Evolutionary conservation across 1,140 invertebrate genomes (phyloP).

Genomic region (Dinothrombium tinctorium): DNA sequence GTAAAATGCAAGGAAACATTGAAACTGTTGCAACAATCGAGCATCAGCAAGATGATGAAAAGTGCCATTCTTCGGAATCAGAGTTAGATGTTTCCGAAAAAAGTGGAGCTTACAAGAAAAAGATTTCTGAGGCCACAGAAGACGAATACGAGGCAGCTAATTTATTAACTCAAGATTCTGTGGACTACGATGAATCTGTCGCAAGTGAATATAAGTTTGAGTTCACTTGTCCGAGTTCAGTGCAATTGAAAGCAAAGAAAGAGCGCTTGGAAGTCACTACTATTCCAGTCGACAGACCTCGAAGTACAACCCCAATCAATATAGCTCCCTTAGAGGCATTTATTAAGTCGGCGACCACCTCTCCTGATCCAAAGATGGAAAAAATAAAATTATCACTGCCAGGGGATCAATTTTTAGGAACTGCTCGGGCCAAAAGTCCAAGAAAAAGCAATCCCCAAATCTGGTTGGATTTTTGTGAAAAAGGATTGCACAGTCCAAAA

Average conservation of each 20-base stretch:
- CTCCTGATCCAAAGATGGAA: constrained; percentile 14
- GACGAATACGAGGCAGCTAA: constrained; percentile 15
- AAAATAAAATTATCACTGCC: constrained; percentile 17
- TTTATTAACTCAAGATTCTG: constrained; percentile 14
- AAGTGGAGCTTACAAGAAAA: constrained; percentile 3
- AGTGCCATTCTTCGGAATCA: constrained; percentile 44
- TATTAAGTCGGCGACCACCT: constrained; percentile 18
- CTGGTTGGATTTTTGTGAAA: constrained; percentile 37
- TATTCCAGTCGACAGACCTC: constrained; percentile 57
- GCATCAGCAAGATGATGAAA: constrained; percentile 22
- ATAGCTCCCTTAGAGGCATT: constrained; percentile 50
- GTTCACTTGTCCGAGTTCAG: neutral
- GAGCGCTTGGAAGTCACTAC: constrained; percentile 46
- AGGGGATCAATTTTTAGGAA: constrained; percentile 12
- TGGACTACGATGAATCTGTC: constrained; percentile 13
- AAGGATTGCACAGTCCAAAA: constrained; percentile 26
- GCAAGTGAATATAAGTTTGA: neutral
- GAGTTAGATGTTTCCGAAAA: constrained; percentile 28
- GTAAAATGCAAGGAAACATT: neutral
- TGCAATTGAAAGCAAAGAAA: constrained; percentile 25
- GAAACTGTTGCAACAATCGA: constrained; percentile 1
- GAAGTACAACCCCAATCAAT: constrained; percentile 56
- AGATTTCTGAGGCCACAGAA: constrained; percentile 7
- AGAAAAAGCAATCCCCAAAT: constrained; percentile 24
- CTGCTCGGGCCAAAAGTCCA: constrained; percentile 17